Evolutionary conservation across 2,888 invertebrate genomes (phyloP).

Genomic region (Pogonocherus hispidulus): DNA sequence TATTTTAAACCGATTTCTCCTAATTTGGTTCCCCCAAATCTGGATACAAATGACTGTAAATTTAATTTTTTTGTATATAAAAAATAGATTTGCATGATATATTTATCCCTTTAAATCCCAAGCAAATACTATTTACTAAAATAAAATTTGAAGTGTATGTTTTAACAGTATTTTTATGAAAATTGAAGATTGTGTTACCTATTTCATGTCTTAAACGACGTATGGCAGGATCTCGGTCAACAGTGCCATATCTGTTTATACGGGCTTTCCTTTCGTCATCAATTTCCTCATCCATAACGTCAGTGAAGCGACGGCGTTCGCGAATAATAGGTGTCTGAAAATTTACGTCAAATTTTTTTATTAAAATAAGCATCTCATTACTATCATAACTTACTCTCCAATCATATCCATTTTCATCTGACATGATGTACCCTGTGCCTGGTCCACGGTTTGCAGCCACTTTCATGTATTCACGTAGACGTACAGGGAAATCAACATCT

Average conservation of each 20-base stretch:
- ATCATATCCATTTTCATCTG: conserved; percentile 80
- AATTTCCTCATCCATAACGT: conserved; percentile 96
- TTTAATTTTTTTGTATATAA: too few species aligned
- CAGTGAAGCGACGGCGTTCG: conserved; percentile 91
- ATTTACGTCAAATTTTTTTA: too few species aligned
- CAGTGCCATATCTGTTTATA: conserved; percentile 82
- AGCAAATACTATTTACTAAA: too few species aligned
- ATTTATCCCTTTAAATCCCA: too few species aligned
- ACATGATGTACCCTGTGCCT: conserved; percentile 76
- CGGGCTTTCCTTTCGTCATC: conserved; percentile 89
- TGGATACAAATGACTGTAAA: too few species aligned
- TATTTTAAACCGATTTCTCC: too few species aligned
- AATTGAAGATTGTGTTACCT: too few species aligned
- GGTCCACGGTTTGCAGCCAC: conserved; percentile 86
- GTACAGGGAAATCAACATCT: conserved; percentile 95
- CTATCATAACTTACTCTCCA: conserved; percentile 82
- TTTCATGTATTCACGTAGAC: conserved; percentile 94
- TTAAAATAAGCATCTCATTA: too few species aligned
- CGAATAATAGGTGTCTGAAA: conserved; percentile 86
- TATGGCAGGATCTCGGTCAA: conserved; percentile 75
- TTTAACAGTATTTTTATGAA: too few species aligned
- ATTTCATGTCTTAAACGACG: conserved; percentile 86
- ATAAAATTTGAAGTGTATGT: too few species aligned
- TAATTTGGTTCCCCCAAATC: too few species aligned
- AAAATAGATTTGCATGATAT: too few species aligned